Conservation (phyloP, 2,888 invertebrate species). For the Xanthorhoe spadicearia region DNA sequence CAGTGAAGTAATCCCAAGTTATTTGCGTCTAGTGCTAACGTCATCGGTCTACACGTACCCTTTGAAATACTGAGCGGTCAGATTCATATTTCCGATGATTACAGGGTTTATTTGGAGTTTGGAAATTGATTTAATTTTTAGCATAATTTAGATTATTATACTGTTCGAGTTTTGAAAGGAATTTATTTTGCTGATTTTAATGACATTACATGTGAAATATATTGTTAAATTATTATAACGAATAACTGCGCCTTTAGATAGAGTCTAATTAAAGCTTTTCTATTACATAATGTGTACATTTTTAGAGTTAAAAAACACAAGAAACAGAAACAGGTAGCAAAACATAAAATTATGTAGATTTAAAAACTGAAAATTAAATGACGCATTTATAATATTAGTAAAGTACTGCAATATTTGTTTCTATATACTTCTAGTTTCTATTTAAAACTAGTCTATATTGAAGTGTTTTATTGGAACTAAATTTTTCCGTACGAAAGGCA, state of each 20-base stretch:
- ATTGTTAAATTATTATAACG: too few species aligned
- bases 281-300: too few species aligned
- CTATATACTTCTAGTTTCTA: neutral
- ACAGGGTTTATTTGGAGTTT: neutral
- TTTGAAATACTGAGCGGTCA: constrained; percentile 47
- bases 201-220: too few species aligned
- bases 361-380: too few species aligned
- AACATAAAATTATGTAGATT: too few species aligned
- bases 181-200: too few species aligned
- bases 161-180: too few species aligned
- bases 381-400: neutral
- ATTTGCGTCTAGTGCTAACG: constrained; percentile 7
- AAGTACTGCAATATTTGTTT: neutral
- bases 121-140: neutral
- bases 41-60: constrained; percentile 22
- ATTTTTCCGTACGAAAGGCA: constrained; percentile 20
- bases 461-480: constrained; percentile 9
- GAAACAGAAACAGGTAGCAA: too few species aligned
- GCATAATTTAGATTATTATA: too few species aligned
- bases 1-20: constrained; percentile 7
- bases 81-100: constrained; percentile 35
- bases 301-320: too few species aligned
- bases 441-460: neutral
- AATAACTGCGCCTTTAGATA: too few species aligned
- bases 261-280: too few species aligned